Evolutionary conservation across 2,797 vertebrate genomes (phyloP), one percentile per base, ranked within the genome.

Genomic region (Podargus strigoides): DNA sequence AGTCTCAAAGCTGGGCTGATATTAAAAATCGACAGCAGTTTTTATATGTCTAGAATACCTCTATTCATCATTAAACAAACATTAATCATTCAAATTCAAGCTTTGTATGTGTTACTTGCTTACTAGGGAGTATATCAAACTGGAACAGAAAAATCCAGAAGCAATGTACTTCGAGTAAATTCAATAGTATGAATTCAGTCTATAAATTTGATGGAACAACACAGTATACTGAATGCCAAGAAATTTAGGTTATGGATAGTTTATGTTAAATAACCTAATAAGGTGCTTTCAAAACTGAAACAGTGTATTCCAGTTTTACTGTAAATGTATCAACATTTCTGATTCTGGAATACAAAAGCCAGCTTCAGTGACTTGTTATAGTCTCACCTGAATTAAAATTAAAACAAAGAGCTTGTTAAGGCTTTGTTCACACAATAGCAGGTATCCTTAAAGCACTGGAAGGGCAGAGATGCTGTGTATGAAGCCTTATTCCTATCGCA

Each of bases 31-130:
- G 83, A 94, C 84, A 88, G 93, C 39, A 80, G 64, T 77, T 84
- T 95, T 89, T 84, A 36, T 81, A 53, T 37, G 28, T 84, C 80
- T 91, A 68, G 73, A 85, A 84, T 76, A 90, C n/a, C 63, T 82
- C 87, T 82, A 86, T 73, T 93, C 44, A 84, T 90, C 73, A 90
- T 66, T 95, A 91, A 94, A 93, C 42, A 91, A 90, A 78, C 59
- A 92, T 93, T 90, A 93, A 94, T 94, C 80, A 94, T 83, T 81
- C 64, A 68, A 91, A 74, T 87, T 81, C 59, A 86, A 78, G 70
- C 11, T 55, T 64, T 82, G 47, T 74, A 46, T 77, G 60, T 26
- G 30, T 58, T 93, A 72, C 67, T 88, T 81, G 34, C 46, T 90
- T 95, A 64, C 63, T 58, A 69, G 44, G 60, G 56, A 89, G 26